Evolutionary conservation across 2,888 invertebrate genomes (phyloP), one percentile per base, ranked within the genome.

Genomic region (Ceraclea dissimilis): DNA sequence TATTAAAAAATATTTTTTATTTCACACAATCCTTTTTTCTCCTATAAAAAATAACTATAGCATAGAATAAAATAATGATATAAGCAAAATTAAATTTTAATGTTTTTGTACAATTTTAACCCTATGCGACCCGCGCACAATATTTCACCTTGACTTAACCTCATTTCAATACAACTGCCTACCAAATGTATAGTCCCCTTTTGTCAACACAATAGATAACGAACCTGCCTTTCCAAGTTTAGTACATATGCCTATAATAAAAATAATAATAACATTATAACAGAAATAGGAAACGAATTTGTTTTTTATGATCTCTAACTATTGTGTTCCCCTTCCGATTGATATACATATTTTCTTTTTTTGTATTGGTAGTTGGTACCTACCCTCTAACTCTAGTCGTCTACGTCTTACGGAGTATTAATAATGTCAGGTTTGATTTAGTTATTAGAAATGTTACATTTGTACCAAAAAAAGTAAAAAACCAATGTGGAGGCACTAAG

Each of bases 251-350:
- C n/a, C n/a, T n/a, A n/a, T n/a, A 61, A 61, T 55, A 59, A 58
- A 54, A 39, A 55, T 51, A 51, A 52, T 56, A 21, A 49, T 26
- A 49, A 46, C 26, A 44, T 26, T 26, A 52, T 48, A 55, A 57
- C 52, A 54, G 53, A 55, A 59, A 61, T 59, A 59, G 61, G 57
- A 61, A 59, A 57, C 61, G 59, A 61, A 61, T 61, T 59, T 61
- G 61, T 61, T 61, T 61, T 61, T 59, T 61, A 61, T 57, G 61
- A 59, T 57, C 55, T 52, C 44, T 52, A 26, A 22, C 33, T 34
- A 57, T 59, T 61, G 61, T 59, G 51, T 34, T 21, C 51, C 53
- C 55, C 46, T 57, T 57, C 51, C 47, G 59, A 54, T 57, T 59
- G 55, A 56, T 57, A 53, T 53, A 56, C 58, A 20, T 51, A 49